Base-by-base conservation (phyloP, 1,140 invertebrate species). In the Neodiprion lecontei region DNA sequence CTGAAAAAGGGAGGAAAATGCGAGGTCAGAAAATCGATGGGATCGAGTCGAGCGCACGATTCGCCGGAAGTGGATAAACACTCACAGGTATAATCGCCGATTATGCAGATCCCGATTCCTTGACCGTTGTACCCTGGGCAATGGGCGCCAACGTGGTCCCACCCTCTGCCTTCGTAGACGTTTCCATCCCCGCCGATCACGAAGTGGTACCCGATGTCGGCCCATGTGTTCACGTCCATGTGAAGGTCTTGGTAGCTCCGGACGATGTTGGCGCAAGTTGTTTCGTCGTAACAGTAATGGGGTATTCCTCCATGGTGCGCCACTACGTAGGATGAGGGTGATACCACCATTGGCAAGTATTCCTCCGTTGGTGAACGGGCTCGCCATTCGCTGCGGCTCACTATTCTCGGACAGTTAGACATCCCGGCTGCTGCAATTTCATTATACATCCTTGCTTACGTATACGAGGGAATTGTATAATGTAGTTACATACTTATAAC, bases 121-220 rank as follows among this genome's bases (percentile, higher is more conserved):
- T 91, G 89, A 40, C 79, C 80, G 81, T 96, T 95, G 83, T 92
- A 94, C 66, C 88, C 89, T 10, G 89, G 83, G 3, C 93, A 89
- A 79, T 95, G 94, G 0, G 93, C 91, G 0, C 94, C 94, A 0
- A 90, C 74, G 0, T 84, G 81, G 21, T 90, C 88, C 93, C 93
- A 96, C 7, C 94, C 94, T 11, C 94, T 90, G 4, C 93, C 95
- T 81, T 94, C 93, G 79, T 93, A 93, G 0, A 90, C 88, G 14
- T 89, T 89, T 0, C 92, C 92, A 82, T 94, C 92, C 48, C 90
- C 91, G 5, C 92, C 93, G 53, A 94, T 89, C 47, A 93, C 74
- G 77, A 93, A 94, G 76, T 89, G 92, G 75, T 92, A 93, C 3
- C 87, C 90, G 14, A 93, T 94, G 80, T 96, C 95, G 80, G 87